phyloP scores from a whole-genome alignment of 1,140 invertebrate genomes.

The Drosophila pectinifera region DNA sequence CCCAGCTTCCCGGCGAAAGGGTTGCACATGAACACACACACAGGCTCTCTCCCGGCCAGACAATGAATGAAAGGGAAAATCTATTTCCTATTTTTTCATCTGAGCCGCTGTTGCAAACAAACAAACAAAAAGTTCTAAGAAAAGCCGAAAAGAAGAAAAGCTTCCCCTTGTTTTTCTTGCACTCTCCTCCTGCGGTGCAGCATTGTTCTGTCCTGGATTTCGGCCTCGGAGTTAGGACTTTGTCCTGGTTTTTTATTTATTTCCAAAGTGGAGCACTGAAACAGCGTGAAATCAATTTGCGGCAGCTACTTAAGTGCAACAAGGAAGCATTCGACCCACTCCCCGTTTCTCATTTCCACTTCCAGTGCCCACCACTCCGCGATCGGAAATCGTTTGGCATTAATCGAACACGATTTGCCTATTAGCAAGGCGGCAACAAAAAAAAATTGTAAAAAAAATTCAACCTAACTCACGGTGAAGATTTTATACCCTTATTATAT shows the following conservation, averaged over 20 bases:
- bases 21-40: conserved; percentile 39
- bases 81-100: conserved; percentile 40
- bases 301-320: conserved; percentile 82
- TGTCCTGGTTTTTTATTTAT: conserved; percentile 48
- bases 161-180: conserved; percentile 31
- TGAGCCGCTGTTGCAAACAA: conserved; percentile 50
- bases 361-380: conserved; percentile 35
- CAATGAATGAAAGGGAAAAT: conserved; percentile 64
- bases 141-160: conserved; percentile 17
- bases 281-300: conserved; percentile 81
- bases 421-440: conserved; percentile 49
- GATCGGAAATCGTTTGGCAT: conserved; percentile 56
- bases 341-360: conserved; percentile 50
- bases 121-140: conserved; percentile 39
- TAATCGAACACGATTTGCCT: conserved; percentile 77
- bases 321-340: conserved; percentile 47
- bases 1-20: conserved; percentile 64
- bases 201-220: conserved; percentile 51
- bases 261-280: conserved; percentile 31
- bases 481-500: conserved; percentile 1
- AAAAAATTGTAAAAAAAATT: conserved; percentile 21
- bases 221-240: conserved; percentile 23
- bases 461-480: background rate
- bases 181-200: conserved; percentile 46
- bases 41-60: background rate